Base-by-base conservation (phyloP, 2,113 vertebrate species). In the Percina caprodes region DNA sequence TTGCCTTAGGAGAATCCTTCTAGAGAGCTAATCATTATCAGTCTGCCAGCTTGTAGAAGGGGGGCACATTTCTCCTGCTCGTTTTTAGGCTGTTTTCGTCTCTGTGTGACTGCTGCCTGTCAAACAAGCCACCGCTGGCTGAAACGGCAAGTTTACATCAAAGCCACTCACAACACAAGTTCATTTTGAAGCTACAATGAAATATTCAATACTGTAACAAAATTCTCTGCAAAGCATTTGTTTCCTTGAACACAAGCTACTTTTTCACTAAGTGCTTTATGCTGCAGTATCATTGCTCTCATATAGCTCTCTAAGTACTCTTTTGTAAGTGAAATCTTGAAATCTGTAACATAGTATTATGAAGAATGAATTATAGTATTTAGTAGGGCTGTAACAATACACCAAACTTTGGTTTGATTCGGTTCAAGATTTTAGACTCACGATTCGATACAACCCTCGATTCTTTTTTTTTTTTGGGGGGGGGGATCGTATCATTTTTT, bases 161-260 rank as follows among this genome's bases (percentile, higher is more conserved):
- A 93, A 88, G 87, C 79, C 54, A 7, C 59, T 83, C 73, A 45
- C 70, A 77, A 42, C 69, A 71, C 76, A 86, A 86, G 75, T 83
- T 92, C 75, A 83, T 86, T 91, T 83, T 86, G 84, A 91, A 92
- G 84, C 78, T 69, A 65, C 74, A 82, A 83, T 90, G 74, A 92
- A 93, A 88, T 80, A 92, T 92, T 90, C 74, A 89, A n/a, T 60
- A 61, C 51, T 33, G 71, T 42, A 12, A 51, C 33, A n/a, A 75
- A 85, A 58, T 89, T 87, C 24, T 52, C 62, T 30, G 58, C 83
- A 76, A 77, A 76, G 55, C 63, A 66, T 73, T 80, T 79, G 46
- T 83, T 85, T 82, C 56, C 56, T 76, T 69, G 55, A 80, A 82
- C 78, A 80, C 69, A 87, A 69, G 69, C 51, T 26, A 39, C 69